Evolutionary conservation across 2,888 invertebrate genomes (phyloP), one percentile per base, ranked within the genome.

Genomic region (Buathra laborator): DNA sequence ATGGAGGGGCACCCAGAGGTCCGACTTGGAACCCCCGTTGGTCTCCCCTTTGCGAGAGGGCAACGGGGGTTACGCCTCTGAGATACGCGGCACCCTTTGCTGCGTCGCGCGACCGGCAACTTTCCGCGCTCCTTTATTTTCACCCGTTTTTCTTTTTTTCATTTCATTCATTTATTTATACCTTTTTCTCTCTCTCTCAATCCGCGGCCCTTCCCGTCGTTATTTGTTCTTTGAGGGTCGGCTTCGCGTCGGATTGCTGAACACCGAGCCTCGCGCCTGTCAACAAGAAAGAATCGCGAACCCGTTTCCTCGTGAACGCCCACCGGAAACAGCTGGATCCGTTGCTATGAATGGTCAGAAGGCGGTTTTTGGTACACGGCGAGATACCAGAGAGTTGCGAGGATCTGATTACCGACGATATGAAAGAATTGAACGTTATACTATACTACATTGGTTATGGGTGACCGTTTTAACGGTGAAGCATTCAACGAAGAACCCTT

Each of bases 241-340:
- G 67, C 68, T 32, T 72, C 70, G 77, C 51, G 32, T 82, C 81
- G 74, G 56, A 53, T 79, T 78, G 78, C 78, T 74, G 43, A 46
- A 32, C 68, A 81, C 72, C 77, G 81, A 74, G 85, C 83, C 83
- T 86, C 87, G 86, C 56, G 80, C 84, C 75, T 64, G 77, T 51
- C 83, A 66, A 80, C 66, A 72, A 85, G 85, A 90, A 91, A 92
- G 91, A 92, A 92, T 93, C 92, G 93, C 93, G 91, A 93, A 93
- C 93, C 94, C 93, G 93, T 93, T 93, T 89, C 89, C 91, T 89
- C 90, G 91, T 91, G 56, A 78, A 93, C 94, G 94, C 94, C 94
- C 94, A 94, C 94, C 94, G 94, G 94, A 94, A 93, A 87, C 94
- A 94, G 94, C 94, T 94, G 94, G 91, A 88, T 46, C 81, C 87